These are phyloP conservation scores for Neocrepidodera transversa DNA, from an alignment of 2,888 invertebrate genomes.

Conservation along the genomic window DNA sequence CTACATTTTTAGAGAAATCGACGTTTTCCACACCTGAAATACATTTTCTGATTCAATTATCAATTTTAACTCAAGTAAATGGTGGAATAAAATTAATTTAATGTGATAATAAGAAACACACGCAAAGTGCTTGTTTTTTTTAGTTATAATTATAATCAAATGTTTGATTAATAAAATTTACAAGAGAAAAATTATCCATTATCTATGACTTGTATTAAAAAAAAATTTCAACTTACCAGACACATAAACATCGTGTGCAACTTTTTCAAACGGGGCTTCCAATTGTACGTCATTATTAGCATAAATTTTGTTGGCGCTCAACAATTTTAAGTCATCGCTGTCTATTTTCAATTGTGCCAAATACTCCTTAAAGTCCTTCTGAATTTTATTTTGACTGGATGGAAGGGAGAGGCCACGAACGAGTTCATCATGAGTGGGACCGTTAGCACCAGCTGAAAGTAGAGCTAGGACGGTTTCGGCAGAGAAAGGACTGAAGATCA, in stretches of 20 bases:
- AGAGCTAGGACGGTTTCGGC: slow-evolving; percentile 53
- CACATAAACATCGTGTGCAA: slow-evolving; percentile 68
- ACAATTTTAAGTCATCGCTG: slow-evolving; percentile 41
- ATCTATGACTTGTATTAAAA: too few species aligned
- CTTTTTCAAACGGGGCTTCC: slow-evolving; percentile 63
- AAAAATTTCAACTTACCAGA: slow-evolving; percentile 32
- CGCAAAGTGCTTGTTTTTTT: too few species aligned
- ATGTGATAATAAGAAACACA: too few species aligned
- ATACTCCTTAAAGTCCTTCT: slow-evolving; percentile 33
- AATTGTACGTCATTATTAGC: slow-evolving; percentile 64
- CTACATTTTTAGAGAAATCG: slow-evolving; percentile 43
- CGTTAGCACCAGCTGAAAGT: slow-evolving; percentile 51
- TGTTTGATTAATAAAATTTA: too few species aligned
- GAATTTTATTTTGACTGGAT: slow-evolving; percentile 29
- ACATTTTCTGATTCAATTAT: too few species aligned
- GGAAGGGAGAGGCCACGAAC: slow-evolving; percentile 43
- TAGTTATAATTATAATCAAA: too few species aligned
- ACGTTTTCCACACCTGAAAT: slow-evolving; percentile 64
- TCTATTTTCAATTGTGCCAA: slow-evolving; percentile 39
- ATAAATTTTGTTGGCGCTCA: slow-evolving; percentile 66
- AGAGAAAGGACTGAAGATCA: too few species aligned
- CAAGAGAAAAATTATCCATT: too few species aligned
- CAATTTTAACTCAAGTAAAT: too few species aligned
- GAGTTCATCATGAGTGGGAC: slow-evolving; percentile 50
- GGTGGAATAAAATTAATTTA: too few species aligned